Conservation (phyloP, 2,113 vertebrate species). For the Perca schrenkii region DNA sequence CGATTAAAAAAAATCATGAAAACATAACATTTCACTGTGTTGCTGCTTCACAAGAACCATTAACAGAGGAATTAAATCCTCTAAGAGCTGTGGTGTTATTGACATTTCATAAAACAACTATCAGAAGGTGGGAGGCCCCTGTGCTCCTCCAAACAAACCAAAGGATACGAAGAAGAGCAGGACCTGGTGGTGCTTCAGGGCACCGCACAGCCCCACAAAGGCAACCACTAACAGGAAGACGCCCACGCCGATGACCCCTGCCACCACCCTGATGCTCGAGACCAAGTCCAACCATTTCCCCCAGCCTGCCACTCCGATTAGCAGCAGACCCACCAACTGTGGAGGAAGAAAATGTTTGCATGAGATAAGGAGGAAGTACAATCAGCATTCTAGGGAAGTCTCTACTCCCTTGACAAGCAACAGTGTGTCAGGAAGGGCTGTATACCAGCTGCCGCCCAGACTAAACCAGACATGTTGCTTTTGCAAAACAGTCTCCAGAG, state of each 20-base stretch:
- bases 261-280: constrained; percentile 96
- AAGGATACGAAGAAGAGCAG: constrained; percentile 99
- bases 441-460: no score
- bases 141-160: neutral
- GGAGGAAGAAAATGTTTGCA: neutral
- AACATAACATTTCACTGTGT: neutral
- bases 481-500: no score
- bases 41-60: neutral
- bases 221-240: constrained; percentile 95
- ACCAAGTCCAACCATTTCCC: constrained; percentile 96
- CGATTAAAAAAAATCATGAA: neutral
- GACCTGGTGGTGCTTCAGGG: constrained; percentile 96
- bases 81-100: neutral
- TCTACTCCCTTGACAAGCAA: no score
- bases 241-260: constrained; percentile 92
- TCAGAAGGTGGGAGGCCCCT: neutral
- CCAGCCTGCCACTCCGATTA: constrained; percentile 96
- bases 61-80: neutral
- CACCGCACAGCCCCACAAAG: constrained; percentile 92
- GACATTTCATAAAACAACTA: neutral
- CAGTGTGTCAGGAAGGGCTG: no score
- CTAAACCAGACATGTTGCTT: no score
- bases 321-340: constrained; percentile 95
- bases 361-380: neutral
- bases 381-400: no score